These are phyloP conservation scores for Aleadryas rufinucha DNA, from an alignment of 2,113 vertebrate genomes.

Conservation along the genomic window DNA sequence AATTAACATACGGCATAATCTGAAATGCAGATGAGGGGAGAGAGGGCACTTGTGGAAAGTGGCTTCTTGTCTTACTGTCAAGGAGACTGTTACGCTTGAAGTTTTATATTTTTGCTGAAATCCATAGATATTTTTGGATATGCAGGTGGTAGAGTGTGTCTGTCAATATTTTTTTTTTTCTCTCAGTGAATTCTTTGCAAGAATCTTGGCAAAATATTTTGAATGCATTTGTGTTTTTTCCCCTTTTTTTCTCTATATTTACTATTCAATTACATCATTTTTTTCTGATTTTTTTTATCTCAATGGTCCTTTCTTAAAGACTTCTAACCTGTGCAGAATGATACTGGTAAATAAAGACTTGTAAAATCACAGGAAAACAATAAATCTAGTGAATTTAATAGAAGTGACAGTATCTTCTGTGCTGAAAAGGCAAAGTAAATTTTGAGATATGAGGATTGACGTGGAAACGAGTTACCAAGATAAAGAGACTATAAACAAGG, in stretches of 20 bases:
- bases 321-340: not conserved
- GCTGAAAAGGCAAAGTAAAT: not conserved
- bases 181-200: conserved; percentile 9
- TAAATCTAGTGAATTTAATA: not conserved
- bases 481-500: not conserved
- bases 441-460: not conserved
- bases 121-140: conserved; percentile 48
- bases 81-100: conserved; percentile 45
- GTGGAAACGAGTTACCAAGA: not conserved
- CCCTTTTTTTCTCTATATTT: not conserved
- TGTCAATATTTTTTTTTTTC: not conserved
- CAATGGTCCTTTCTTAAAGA: not conserved
- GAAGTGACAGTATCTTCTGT: not conserved
- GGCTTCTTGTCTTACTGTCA: conserved; percentile 59
- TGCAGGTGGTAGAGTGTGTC: conserved; percentile 34
- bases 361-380: not conserved
- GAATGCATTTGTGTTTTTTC: not conserved
- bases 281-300: not conserved
- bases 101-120: conserved; percentile 25
- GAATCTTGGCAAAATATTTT: not conserved
- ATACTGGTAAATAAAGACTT: not conserved
- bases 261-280: not conserved
- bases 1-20: conserved; percentile 7
- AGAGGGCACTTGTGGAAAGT: conserved; percentile 57
- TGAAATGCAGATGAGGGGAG: conserved; percentile 56